Evolutionary conservation across 2,113 vertebrate species (phyloP), one percentile per base, ranked within the genome.

Genomic region (rat (Rattus norvegicus)): DNA sequence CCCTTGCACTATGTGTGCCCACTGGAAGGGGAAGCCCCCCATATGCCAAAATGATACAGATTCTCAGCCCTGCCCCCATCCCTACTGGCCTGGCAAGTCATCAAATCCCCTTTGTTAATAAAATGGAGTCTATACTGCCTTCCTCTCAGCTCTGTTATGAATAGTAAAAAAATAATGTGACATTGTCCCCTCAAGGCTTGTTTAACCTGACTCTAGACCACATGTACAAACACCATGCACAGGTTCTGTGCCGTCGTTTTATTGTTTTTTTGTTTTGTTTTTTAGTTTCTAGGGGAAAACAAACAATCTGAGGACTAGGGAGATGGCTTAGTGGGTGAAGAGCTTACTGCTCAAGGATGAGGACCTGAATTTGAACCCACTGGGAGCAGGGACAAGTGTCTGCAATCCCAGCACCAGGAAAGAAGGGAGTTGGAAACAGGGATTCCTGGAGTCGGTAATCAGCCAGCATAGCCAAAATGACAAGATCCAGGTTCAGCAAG

Each of bases 21-120:
- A 26, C 6, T 1, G 39, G 76, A 67, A 76, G 63, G 14, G 72
- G 59, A 17, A 63, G 67, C 30, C 54, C 61, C 61, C 26, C 16
- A 67, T 10, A 0, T 5, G 17, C 39, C 20, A 47, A 30, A 4
- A 56, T 1, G 0, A 28, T 2, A 0, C 17, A 19, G 10, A 13
- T 24, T 63, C 63, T 88, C 61, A 49, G 43, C 47, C 7, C 1
- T 49, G 69, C 30, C 75, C 80, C 47, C 19, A 1, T 20, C 63
- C 26, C 9, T 28, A 13, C 11, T 1, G 43, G 36, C 59, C 72
- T 75, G 73, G 63, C 28, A 52, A 75, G 77, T 81, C 92, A 87
- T 30, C 47, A 47, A 86, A 67, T 4, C 26, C 39, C 61, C 54
- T 52, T 11, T 13, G 10, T 77, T 3, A 1, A 10, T 47, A 89